These are phyloP conservation scores for Sylvilagus bachmani DNA, from an alignment of 2,113 vertebrate species.

Conservation along the genomic window DNA sequence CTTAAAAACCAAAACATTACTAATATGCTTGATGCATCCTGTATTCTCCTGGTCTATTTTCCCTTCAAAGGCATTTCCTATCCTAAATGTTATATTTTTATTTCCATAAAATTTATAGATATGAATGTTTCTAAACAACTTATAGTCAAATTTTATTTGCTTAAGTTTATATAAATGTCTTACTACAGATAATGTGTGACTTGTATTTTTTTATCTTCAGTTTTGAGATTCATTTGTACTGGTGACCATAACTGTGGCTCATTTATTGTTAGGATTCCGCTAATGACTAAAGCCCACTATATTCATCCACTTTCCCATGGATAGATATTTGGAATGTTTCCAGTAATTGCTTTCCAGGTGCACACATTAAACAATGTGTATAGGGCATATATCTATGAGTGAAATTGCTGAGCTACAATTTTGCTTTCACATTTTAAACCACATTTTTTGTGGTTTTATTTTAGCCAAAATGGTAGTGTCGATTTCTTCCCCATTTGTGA, in stretches of 20 bases:
- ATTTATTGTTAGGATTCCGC: background rate
- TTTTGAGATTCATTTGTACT: background rate
- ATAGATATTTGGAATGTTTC: background rate
- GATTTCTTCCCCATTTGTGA: background rate
- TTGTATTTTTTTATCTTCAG: background rate
- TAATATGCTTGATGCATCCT: background rate
- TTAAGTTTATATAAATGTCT: background rate
- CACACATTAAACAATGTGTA: background rate
- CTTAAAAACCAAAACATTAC: background rate
- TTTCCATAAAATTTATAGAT: background rate
- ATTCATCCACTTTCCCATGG: background rate
- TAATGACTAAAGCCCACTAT: background rate
- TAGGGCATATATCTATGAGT: background rate
- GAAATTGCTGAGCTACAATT: background rate
- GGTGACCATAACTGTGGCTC: background rate
- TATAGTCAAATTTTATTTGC: background rate
- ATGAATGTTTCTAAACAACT: background rate
- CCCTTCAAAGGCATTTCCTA: background rate
- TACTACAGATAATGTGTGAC: background rate
- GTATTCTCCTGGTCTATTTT: background rate
- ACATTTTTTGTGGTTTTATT: background rate
- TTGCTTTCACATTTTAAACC: conserved; percentile 7
- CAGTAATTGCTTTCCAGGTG: background rate
- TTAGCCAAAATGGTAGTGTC: background rate
- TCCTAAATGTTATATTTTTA: background rate